These are phyloP conservation scores for Megalops atlanticus DNA, from an alignment of 2,113 vertebrate genomes.

Conservation along the genomic window DNA sequence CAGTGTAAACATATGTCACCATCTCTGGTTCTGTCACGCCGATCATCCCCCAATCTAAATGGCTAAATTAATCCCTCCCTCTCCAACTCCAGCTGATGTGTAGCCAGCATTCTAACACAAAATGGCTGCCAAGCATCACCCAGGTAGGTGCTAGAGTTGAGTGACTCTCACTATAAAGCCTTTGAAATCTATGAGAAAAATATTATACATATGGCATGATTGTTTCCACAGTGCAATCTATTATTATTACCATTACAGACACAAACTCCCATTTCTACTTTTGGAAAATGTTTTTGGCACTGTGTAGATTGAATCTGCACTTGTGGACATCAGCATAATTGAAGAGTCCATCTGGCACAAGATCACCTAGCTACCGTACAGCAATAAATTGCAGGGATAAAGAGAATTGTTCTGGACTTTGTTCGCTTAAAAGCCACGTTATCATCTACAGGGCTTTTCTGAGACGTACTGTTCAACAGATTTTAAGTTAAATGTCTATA, in stretches of 20 bases:
- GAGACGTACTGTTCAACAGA: not conserved
- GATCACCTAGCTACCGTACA: conserved; percentile 14
- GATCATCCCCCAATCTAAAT: not conserved
- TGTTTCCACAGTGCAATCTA: not conserved
- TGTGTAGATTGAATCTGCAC: not conserved
- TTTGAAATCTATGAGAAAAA: too few species aligned
- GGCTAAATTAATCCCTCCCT: not conserved
- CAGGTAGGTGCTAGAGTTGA: not conserved
- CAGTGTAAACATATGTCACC: not conserved
- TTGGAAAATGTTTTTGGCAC: too few species aligned
- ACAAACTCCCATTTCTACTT: not conserved
- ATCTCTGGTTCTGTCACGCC: not conserved
- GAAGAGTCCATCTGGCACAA: conserved; percentile 44
- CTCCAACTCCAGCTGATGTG: not conserved
- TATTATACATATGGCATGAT: too few species aligned
- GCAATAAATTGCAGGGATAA: conserved; percentile 56
- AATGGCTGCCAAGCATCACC: not conserved
- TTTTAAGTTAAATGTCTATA: too few species aligned
- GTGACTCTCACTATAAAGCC: too few species aligned
- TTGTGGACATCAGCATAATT: not conserved
- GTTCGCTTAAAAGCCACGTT: conserved; percentile 29
- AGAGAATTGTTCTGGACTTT: conserved; percentile 49
- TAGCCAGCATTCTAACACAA: not conserved
- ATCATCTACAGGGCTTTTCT: not conserved
- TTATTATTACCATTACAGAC: not conserved